A percentile compares a stretch with the other conserved stretches of the same genome.
phyloP scores from a whole-genome alignment of 30 jellyfish, hydroid and myxozoan species.

The Aurelia aurita region DNA sequence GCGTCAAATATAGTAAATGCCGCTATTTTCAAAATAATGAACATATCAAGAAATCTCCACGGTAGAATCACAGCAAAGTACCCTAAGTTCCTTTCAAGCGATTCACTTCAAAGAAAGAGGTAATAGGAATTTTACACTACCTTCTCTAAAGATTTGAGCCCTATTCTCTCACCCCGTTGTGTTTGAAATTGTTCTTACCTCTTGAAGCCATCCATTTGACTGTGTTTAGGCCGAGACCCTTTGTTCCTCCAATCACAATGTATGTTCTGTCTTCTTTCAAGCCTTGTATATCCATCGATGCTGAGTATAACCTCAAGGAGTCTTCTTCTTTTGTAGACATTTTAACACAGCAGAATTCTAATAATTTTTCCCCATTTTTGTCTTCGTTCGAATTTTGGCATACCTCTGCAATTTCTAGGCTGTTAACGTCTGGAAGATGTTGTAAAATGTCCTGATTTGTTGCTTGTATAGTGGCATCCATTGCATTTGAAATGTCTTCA shows the following conservation, averaged over 20 bases:
- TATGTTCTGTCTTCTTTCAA: slow-evolving; percentile 66
- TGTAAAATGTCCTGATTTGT: not conserved
- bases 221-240: slow-evolving; percentile 75
- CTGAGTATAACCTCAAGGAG: not conserved
- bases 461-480: not conserved
- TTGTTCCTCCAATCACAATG: slow-evolving; percentile 73
- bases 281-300: slow-evolving; percentile 76
- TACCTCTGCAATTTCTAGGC: slow-evolving; percentile 3
- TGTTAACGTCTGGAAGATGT: not conserved
- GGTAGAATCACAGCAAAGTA: no score
- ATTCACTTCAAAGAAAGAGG: no score
- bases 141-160: no score
- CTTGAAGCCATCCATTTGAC: slow-evolving; percentile 77
- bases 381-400: not conserved
- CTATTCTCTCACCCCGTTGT: no score
- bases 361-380: not conserved
- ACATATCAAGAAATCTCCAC: no score
- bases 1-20: no score
- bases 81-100: no score
- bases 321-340: not conserved
- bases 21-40: no score
- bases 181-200: slow-evolving; percentile 11
- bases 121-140: no score
- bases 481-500: slow-evolving; percentile 10
- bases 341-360: slow-evolving; percentile 15